Base-by-base conservation (phyloP, 2,113 vertebrate genomes). In the Vireo altiloquus region DNA sequence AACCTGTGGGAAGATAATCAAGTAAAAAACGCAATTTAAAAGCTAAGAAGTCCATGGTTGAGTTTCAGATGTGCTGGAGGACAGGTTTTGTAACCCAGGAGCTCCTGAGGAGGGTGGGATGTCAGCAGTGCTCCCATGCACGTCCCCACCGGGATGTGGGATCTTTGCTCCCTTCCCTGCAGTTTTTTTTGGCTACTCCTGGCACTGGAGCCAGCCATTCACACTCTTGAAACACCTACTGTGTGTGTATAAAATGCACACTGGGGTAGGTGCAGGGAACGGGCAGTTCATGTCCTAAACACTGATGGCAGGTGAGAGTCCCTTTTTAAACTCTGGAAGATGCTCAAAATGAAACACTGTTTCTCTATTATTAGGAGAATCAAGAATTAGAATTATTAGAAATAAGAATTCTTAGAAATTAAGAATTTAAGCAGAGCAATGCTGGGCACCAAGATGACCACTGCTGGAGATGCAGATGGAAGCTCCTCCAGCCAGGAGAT, bases 1-100 rank as follows among this genome's bases (percentile, higher is more conserved):
- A 92, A 75, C 18, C 22, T 74, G 42, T 70, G 94, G 87, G 74
- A 96, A 94, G 83, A 95, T 64, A 90, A 84, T 92, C 39, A 95
- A 87, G 37, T 86, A 71, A 90, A 95, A 94, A 87, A 56, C 4
- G 40, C 70, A 89, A 87, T 89, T 89, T 87, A 76, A 75, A 93
- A 89, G 76, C 71, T 52, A 53, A 56, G 56, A 61, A 91, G 87
- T 68, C 47, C 2, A 42, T 52, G 86, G 57, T 64, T 88, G 84
- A 40, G 42, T 89, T 86, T 93, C 54, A 89, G 79, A 50, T 72
- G 84, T 81, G 77, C 64, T 90, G 64, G 69, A 87, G 77, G 74
- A 65, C 27, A 24, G 18, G 24, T 57, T 75, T 80, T 37, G 54
- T 52, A 61, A 15, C 40, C 53, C 21, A 10, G 65, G 53, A 77